A percentile compares a stretch with the other conserved stretches of the same genome.
phyloP scores from a whole-genome alignment of 2,888 invertebrate genomes.

The Beris chalybata region DNA sequence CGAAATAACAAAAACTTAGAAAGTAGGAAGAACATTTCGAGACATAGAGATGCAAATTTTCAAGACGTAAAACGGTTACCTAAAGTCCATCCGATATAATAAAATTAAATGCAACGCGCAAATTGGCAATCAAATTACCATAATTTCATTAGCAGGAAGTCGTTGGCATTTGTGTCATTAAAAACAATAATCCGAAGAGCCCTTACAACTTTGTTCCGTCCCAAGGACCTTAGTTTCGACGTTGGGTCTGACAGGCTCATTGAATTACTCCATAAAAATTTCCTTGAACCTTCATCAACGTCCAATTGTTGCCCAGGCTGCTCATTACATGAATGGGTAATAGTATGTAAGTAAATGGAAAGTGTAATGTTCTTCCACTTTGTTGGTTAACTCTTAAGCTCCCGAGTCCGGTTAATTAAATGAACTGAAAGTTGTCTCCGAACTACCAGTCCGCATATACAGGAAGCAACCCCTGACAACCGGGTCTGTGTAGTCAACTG shows the following conservation, averaged over 20 bases:
- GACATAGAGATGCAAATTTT: no score
- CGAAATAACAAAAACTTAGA: no score
- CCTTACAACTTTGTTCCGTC: no score
- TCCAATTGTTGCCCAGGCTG: slow-evolving; percentile 4
- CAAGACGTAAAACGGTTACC: no score
- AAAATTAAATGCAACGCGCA: no score
- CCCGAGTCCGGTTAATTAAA: slow-evolving; percentile 29
- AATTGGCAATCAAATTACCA: no score
- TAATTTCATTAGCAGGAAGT: no score
- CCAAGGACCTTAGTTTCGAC: no score
- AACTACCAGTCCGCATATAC: slow-evolving; percentile 1
- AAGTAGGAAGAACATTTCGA: no score
- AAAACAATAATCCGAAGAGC: no score
- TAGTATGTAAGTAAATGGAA: slow-evolving; percentile 8
- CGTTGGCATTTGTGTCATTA: no score
- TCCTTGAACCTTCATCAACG: slow-evolving; percentile 12
- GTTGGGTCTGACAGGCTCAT: not conserved
- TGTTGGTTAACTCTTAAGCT: slow-evolving; percentile 24
- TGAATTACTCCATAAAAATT: slow-evolving; percentile 13
- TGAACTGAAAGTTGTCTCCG: slow-evolving; percentile 26
- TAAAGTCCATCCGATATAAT: no score
- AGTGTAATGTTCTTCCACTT: slow-evolving; percentile 22
- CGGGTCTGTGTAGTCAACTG: not conserved
- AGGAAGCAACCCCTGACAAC: not conserved
- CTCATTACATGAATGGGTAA: slow-evolving; percentile 5